Percentiles rank a stretch among this genome's conserved stretches.
Evolutionary conservation across 2,888 invertebrate genomes (phyloP).

Genomic region (Cantharis flavilabris): DNA sequence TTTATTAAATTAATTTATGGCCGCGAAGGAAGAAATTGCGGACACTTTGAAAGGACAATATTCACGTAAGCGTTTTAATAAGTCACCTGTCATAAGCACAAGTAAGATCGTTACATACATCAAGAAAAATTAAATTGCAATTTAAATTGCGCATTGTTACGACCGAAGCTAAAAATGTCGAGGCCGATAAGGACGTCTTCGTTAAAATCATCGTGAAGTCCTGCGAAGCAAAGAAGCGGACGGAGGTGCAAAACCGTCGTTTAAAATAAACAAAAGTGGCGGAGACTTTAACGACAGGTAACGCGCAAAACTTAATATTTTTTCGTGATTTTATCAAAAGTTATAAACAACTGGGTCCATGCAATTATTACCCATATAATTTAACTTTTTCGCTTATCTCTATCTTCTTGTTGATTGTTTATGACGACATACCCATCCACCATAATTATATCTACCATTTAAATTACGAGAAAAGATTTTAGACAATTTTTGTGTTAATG

Average conservation of each 20-base stretch:
- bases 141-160: not conserved
- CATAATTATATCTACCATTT: not conserved
- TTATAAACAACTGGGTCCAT: not conserved
- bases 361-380: constrained; percentile 15
- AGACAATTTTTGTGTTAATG: not conserved
- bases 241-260: not conserved
- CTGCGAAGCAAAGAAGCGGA: not conserved
- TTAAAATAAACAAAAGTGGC: not conserved
- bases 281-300: constrained; percentile 13
- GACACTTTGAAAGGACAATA: not conserved
- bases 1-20: not conserved
- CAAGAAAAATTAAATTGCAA: not conserved
- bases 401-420: not conserved
- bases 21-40: not conserved
- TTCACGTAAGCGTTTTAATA: not conserved
- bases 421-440: not conserved
- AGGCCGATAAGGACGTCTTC: not conserved
- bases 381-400: not conserved
- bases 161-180: not conserved
- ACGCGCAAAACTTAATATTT: constrained; percentile 1
- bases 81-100: not conserved
- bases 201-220: not conserved
- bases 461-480: not conserved
- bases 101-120: not conserved
- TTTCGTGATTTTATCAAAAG: constrained; percentile 6